Evolutionary conservation across 2,888 invertebrate genomes (phyloP), one percentile per base, ranked within the genome.

Genomic region (Folsomia candida): DNA sequence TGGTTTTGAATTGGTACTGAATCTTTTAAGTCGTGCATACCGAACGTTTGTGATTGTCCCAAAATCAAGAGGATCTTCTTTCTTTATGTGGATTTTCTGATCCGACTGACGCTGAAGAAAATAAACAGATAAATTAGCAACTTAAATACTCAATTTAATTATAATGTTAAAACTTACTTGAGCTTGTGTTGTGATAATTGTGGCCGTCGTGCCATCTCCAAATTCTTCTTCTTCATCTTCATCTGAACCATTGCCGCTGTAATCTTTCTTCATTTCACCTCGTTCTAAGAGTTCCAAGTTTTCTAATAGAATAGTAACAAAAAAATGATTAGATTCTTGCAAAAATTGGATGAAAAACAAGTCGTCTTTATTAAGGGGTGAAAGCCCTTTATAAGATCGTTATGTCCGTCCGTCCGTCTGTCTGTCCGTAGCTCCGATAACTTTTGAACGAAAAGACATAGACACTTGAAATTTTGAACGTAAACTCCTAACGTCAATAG

Each of bases 181-280:
- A 18, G 54, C 18, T 18, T 22, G 54, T 22, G 54, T 54, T 6
- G 57, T 57, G n/a, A 57, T 57, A 57, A 57, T 14, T 4, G 57
- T 37, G 18, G 64, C 64, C 14, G 51, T 47, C 22, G 47, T 20
- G 57, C 22, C 29, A 11, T 57, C 57, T 20, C 29, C 77, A 74
- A 54, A 75, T 58, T 90, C 89, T 1, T 87, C 87, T 77, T 89
- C 90, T 58, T 89, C 90, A 64, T 90, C 81, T 59, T 81, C 81
- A 67, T 81, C 81, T 26, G 79, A 78, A 9, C 88, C 88, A 67
- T 79, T 79, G 72, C 78, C 80, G 74, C 79, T 80, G 68, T 81
- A 81, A 59, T 85, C 85, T 83, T 93, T 92, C 82, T 94, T 94
- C 89, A 94, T 89, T 83, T 94, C 94, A 1, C 94, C 94, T 1